Percentiles rank a stretch among this genome's conserved stretches.
These are phyloP conservation scores for Chorisops tibialis DNA, from an alignment of 2,888 invertebrate genomes.

Conservation along the genomic window DNA sequence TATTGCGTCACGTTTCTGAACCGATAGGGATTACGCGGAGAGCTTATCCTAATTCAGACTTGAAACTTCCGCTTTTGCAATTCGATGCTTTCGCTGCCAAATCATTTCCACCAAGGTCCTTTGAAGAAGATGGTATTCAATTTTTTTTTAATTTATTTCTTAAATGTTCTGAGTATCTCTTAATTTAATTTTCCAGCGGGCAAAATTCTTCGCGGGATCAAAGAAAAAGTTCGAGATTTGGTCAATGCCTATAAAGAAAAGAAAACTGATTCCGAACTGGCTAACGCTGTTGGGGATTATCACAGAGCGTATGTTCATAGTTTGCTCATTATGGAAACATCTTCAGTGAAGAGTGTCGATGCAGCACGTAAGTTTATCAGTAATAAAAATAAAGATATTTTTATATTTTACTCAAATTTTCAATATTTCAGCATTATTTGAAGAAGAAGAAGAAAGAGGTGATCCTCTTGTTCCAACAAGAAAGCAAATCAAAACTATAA, in stretches of 20 bases:
- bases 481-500: conserved; percentile 46
- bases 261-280: neutral
- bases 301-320: conserved; percentile 19
- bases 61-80: conserved; percentile 46
- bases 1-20: conserved; percentile 44
- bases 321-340: neutral
- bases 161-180: neutral
- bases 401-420: neutral
- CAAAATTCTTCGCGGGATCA: conserved; percentile 27
- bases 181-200: conserved; percentile 22
- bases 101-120: conserved; percentile 43
- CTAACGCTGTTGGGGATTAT: conserved; percentile 13
- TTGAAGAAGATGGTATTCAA: conserved; percentile 47
- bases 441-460: conserved; percentile 15
- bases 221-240: conserved; percentile 24
- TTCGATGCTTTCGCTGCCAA: conserved; percentile 45
- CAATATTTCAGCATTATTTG: conserved; percentile 23
- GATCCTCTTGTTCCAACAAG: conserved; percentile 40
- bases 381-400: neutral
- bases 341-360: conserved; percentile 7
- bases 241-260: conserved; percentile 23
- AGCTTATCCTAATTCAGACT: conserved; percentile 44
- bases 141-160: neutral
- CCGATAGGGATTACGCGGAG: conserved; percentile 35
- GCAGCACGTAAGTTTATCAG: conserved; percentile 16